Percentiles rank a stretch among this genome's conserved stretches.
phyloP scores from a whole-genome alignment of 2,113 vertebrate genomes.

The Glareola pratincola region DNA sequence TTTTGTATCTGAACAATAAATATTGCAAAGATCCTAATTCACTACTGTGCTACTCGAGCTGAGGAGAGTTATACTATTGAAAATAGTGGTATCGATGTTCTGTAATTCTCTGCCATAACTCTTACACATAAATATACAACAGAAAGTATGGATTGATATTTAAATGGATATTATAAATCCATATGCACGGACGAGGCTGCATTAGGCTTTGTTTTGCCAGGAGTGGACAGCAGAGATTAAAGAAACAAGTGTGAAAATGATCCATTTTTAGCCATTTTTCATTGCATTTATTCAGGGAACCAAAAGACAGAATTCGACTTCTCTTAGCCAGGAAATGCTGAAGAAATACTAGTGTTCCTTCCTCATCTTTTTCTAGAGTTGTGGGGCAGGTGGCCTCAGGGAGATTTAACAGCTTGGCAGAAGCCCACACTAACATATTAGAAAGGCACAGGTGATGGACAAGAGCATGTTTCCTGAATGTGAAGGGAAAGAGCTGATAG shows the following conservation, averaged over 20 bases:
- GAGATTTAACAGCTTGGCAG: not conserved
- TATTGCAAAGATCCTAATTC: not conserved
- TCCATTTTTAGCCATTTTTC: not conserved
- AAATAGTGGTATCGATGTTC: not conserved
- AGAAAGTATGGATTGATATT: not conserved
- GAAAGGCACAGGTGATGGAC: not conserved
- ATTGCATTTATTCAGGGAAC: not conserved
- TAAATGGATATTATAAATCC: not conserved
- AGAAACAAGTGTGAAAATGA: not conserved
- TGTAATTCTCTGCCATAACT: not conserved
- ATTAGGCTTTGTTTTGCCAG: not conserved
- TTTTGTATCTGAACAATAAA: not conserved
- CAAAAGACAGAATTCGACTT: not conserved
- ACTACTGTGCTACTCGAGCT: not conserved
- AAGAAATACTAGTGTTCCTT: not conserved
- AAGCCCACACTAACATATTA: constrained; percentile 15
- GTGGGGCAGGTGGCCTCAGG: not conserved
- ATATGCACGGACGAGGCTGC: not conserved
- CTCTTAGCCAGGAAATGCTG: not conserved
- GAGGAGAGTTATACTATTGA: not conserved
- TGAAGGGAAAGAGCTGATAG: not conserved
- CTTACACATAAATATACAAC: not conserved
- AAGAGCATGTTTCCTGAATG: not conserved
- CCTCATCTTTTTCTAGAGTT: not conserved
- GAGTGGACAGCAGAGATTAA: not conserved